These are phyloP conservation scores for Calosoma granatense DNA, from an alignment of 1,140 invertebrate species.

Conservation along the genomic window DNA sequence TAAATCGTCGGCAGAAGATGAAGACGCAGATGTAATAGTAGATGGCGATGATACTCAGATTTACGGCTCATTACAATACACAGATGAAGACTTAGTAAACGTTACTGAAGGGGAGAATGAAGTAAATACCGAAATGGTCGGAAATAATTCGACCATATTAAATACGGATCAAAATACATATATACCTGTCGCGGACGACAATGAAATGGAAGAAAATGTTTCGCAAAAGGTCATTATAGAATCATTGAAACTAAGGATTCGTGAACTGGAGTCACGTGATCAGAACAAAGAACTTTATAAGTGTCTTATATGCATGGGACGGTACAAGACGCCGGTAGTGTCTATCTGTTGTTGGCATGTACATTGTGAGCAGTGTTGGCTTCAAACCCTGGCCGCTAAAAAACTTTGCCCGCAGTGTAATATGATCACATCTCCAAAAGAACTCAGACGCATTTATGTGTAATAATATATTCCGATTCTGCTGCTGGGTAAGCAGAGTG, in stretches of 20 bases:
- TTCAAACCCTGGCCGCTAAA: constrained; percentile 79
- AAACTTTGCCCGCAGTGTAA: constrained; percentile 93
- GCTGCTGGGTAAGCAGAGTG: too few relatives aligned
- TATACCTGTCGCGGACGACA: constrained; percentile 43
- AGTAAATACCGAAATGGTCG: constrained; percentile 2
- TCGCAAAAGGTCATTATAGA: constrained; percentile 54
- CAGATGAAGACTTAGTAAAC: constrained; percentile 58
- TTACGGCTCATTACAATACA: constrained; percentile 78
- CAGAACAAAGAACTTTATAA: constrained; percentile 46
- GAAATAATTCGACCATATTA: not conserved
- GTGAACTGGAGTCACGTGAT: constrained; percentile 49
- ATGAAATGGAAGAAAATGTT: constrained; percentile 20
- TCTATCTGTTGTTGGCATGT: constrained; percentile 95
- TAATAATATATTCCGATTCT: too few relatives aligned
- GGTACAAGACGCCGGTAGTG: constrained; percentile 81
- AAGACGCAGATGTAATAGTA: constrained; percentile 38
- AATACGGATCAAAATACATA: constrained; percentile 22
- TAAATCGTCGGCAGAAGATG: constrained; percentile 30
- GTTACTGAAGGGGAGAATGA: constrained; percentile 42
- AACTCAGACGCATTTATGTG: constrained; percentile 82
- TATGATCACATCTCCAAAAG: constrained; percentile 80
- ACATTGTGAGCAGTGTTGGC: constrained; percentile 90
- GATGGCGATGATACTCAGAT: constrained; percentile 70
- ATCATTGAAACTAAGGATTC: constrained; percentile 57
- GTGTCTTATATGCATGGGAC: constrained; percentile 83